phyloP scores from a whole-genome alignment of 2,113 vertebrate genomes.

The Isichthys henryi region DNA sequence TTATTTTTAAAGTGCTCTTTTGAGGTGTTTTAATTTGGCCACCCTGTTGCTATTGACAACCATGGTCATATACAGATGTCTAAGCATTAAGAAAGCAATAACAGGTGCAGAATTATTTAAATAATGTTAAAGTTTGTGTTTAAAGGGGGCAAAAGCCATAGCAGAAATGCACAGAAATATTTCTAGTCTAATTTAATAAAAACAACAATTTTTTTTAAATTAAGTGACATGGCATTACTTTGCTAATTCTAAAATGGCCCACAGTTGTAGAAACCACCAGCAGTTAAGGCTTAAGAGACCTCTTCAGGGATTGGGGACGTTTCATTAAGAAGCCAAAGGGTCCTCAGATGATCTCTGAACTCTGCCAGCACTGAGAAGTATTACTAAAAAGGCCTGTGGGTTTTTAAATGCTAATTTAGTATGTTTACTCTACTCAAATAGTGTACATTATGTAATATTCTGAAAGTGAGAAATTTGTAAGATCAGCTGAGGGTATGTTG shows the following conservation, averaged over 20 bases:
- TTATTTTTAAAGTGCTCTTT: background rate
- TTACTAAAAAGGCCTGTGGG: slow-evolving; percentile 36
- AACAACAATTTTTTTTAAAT: background rate
- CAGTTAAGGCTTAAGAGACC: slow-evolving; percentile 37
- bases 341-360: slow-evolving; percentile 47
- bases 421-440: slow-evolving; percentile 40
- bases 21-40: background rate
- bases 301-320: slow-evolving; percentile 35
- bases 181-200: background rate
- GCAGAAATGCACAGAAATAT: background rate
- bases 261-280: slow-evolving; percentile 8
- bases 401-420: slow-evolving; percentile 48
- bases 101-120: background rate
- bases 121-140: background rate
- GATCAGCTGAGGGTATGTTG: slow-evolving; percentile 41
- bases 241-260: background rate
- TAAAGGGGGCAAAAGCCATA: background rate
- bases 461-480: slow-evolving; percentile 51
- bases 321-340: slow-evolving; percentile 39
- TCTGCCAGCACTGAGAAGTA: slow-evolving; percentile 38
- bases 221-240: background rate
- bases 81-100: background rate
- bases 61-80: background rate
- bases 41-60: background rate
- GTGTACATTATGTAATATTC: slow-evolving; percentile 42